Conservation (phyloP, 2,113 vertebrate genomes). For the Pangasianodon gigas region DNA sequence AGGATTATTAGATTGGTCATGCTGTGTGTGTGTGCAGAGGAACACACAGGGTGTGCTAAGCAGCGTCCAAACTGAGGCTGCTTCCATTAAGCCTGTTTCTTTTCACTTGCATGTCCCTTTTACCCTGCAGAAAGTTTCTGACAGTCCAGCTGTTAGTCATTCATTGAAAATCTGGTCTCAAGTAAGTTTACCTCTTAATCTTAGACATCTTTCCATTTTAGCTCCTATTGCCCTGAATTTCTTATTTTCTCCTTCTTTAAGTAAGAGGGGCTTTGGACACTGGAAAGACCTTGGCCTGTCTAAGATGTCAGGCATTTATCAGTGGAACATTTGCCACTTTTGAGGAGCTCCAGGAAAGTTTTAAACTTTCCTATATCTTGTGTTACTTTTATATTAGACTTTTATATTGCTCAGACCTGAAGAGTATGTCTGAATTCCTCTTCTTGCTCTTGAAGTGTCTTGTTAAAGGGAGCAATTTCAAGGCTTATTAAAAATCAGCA, state of each 20-base stretch:
- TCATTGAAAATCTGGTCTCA: conserved; percentile 27
- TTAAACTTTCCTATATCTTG: not conserved
- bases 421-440: not conserved
- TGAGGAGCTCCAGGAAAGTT: conserved; percentile 16
- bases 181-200: conserved; percentile 29
- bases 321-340: conserved; percentile 1
- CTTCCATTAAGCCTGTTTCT: conserved; percentile 26
- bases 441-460: conserved; percentile 11
- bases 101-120: conserved; percentile 21
- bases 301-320: conserved; percentile 18
- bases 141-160: conserved; percentile 31
- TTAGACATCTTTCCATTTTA: not conserved
- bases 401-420: conserved; percentile 3
- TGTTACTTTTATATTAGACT: conserved; percentile 15
- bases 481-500: not conserved
- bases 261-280: not conserved
- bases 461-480: not conserved
- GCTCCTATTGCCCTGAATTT: not conserved
- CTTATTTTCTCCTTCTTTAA: conserved; percentile 3
- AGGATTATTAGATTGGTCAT: conserved; percentile 32
- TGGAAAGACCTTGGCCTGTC: conserved; percentile 7
- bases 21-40: not conserved
- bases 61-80: conserved; percentile 14
- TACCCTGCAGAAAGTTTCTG: conserved; percentile 10
- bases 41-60: conserved; percentile 23